Conservation (phyloP, 2,888 invertebrate genomes). For the Ypsolopha scabrella region DNA sequence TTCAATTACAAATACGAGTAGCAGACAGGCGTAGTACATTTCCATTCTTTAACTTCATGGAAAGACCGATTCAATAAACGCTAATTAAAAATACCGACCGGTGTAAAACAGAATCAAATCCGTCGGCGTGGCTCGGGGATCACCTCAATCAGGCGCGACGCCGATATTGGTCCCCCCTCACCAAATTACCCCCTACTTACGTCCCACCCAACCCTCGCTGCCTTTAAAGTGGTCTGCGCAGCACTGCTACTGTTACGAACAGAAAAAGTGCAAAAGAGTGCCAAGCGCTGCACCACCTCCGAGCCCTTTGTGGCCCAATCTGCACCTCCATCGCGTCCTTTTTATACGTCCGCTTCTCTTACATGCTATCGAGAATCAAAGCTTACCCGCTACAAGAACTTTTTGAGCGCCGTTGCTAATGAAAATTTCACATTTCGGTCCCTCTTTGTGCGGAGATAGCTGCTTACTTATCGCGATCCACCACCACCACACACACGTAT, state of each 20-base stretch:
- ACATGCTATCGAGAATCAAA: slow-evolving; percentile 66
- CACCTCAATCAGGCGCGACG: slow-evolving; percentile 66
- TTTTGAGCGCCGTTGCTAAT: slow-evolving; percentile 60
- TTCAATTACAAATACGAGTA: no score
- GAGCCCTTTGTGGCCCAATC: slow-evolving; percentile 70
- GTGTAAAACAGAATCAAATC: slow-evolving; percentile 51
- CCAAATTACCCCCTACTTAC: slow-evolving; percentile 70
- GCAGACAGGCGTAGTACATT: background rate
- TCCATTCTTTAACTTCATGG: background rate
- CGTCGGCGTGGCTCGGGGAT: slow-evolving; percentile 41
- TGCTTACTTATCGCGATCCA: slow-evolving; percentile 51
- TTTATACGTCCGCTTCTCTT: slow-evolving; percentile 60
- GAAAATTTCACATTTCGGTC: slow-evolving; percentile 63
- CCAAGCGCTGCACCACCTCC: slow-evolving; percentile 60
- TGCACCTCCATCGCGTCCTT: slow-evolving; percentile 61
- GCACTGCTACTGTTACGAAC: slow-evolving; percentile 62
- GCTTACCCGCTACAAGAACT: slow-evolving; percentile 47
- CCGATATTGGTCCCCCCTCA: slow-evolving; percentile 65
- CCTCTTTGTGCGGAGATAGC: slow-evolving; percentile 55
- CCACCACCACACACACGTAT: slow-evolving; percentile 41
- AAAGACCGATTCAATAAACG: slow-evolving; percentile 16
- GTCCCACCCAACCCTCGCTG: slow-evolving; percentile 54
- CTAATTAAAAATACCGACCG: slow-evolving; percentile 42
- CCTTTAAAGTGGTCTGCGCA: slow-evolving; percentile 70
- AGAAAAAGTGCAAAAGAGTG: slow-evolving; percentile 64